Evolutionary conservation across 2,888 invertebrate genomes (phyloP), one percentile per base, ranked within the genome.

Genomic region (Caenorhabditis drosophilae): DNA sequence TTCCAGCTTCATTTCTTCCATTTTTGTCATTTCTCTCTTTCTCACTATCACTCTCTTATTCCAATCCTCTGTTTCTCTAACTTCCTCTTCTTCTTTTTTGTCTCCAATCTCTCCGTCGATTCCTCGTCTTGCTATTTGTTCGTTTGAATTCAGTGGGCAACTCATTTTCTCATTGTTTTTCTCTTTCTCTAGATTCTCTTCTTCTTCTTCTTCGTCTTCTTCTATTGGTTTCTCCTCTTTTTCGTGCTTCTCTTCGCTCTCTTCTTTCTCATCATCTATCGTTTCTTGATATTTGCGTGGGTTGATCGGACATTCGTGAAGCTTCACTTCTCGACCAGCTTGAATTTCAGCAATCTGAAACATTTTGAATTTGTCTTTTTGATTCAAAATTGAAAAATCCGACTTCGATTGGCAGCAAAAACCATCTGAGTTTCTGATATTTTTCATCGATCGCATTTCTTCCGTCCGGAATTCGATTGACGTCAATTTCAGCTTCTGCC

Each of bases 391-490:
- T 25, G 47, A 42, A 34, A 42, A 16, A 12, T 31, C 35, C 53
- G 12, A 61, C 92, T 86, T 93, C 93, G 81, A 90, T 90, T 0
- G 92, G 92, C 50, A 93, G 84, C 88, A 93, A 89, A 85, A 92
- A 93, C 93, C 93, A 93, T 64, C 92, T 87, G 15, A 92, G 85
- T 52, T 88, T 87, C 71, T 90, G 89, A 41, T 89, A 88, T 44
- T 89, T 87, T 25, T 85, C 85, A 76, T 90, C 89, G 80, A 92
- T 91, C 70, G 88, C 87, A 22, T 89, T 87, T 71, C 89, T 88
- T 72, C 90, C 90, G 82, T 92, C 91, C 23, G 90, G 89, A 52
- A 89, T 87, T 11, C 44, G 66, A 4, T 40, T 20, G n/a, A 60
- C 23, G 3, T 52, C 47, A 22, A 35, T 40, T 4, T 62, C 48